Evolutionary conservation across 2,888 invertebrate species (phyloP).

Genomic region (Phaedon cochleariae): DNA sequence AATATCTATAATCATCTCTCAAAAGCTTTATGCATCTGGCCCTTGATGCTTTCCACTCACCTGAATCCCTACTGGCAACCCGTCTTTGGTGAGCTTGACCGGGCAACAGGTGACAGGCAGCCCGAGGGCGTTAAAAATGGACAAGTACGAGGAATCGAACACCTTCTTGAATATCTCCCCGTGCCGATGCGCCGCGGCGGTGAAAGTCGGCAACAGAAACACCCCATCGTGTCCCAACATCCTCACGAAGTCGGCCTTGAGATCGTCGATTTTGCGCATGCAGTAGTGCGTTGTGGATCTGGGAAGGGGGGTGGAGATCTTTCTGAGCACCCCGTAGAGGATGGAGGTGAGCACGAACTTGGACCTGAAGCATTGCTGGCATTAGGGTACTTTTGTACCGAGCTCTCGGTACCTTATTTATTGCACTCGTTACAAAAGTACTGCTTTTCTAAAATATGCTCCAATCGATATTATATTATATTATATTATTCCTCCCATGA

Average conservation of each 20-base stretch:
- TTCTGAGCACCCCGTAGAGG: conserved; percentile 63
- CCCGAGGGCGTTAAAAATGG: conserved; percentile 83
- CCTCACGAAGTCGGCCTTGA: conserved; percentile 60
- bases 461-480: too few relatives aligned
- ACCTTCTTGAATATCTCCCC: conserved; percentile 73
- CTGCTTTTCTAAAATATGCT: too few relatives aligned
- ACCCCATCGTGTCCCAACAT: conserved; percentile 74
- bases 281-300: conserved; percentile 31
- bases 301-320: conserved; percentile 44
- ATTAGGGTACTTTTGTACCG: too few relatives aligned
- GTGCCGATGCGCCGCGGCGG: conserved; percentile 73
- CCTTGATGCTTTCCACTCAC: too few relatives aligned
- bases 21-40: too few relatives aligned
- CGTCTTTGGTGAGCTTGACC: conserved; percentile 74
- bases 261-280: conserved; percentile 27
- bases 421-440: too few relatives aligned
- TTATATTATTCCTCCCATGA: too few relatives aligned
- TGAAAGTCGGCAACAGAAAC: conserved; percentile 74
- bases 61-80: conserved; percentile 78
- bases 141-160: conserved; percentile 79
- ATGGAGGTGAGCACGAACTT: conserved; percentile 74
- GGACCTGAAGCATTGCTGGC: too few relatives aligned
- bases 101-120: conserved; percentile 88
- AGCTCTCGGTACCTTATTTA: too few relatives aligned
- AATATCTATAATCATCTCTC: too few relatives aligned